phyloP scores from a whole-genome alignment of 2,113 vertebrate genomes.

The Mola mola region DNA sequence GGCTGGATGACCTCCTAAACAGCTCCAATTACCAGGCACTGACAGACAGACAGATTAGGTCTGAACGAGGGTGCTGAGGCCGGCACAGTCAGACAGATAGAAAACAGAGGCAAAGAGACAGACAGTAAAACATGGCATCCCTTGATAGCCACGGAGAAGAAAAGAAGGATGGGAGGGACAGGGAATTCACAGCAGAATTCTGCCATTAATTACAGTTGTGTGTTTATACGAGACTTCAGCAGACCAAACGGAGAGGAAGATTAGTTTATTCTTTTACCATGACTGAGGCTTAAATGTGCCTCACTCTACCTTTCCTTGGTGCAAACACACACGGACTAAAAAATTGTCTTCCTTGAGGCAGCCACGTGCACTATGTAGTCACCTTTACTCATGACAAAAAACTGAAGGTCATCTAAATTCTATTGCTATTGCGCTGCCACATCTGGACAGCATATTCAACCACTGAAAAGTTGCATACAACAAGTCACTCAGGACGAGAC shows the following conservation, averaged over 20 bases:
- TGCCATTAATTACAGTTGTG: conserved; percentile 53
- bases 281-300: conserved; percentile 39
- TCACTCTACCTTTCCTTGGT: conserved; percentile 9
- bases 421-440: no score
- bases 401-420: no score
- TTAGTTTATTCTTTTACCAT: conserved; percentile 54
- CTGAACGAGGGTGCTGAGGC: conserved; percentile 70
- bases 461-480: no score
- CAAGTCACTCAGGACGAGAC: no score
- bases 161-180: conserved; percentile 15
- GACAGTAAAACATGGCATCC: conserved; percentile 12
- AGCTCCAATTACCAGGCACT: conserved; percentile 81
- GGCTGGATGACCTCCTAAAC: conserved; percentile 77
- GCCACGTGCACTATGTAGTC: conserved; percentile 23
- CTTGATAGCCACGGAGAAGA: not conserved
- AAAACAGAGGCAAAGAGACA: conserved; percentile 2
- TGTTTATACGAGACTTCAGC: conserved; percentile 53
- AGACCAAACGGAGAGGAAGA: conserved; percentile 46
- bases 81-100: conserved; percentile 59
- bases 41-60: conserved; percentile 81
- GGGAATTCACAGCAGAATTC: conserved; percentile 28
- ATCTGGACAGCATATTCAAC: no score
- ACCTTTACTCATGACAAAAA: conserved; percentile 40
- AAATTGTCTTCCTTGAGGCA: conserved; percentile 14
- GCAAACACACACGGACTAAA: not conserved